Evolutionary conservation across 2,888 invertebrate genomes (phyloP).

Genomic region (Plagiodera versicolora): DNA sequence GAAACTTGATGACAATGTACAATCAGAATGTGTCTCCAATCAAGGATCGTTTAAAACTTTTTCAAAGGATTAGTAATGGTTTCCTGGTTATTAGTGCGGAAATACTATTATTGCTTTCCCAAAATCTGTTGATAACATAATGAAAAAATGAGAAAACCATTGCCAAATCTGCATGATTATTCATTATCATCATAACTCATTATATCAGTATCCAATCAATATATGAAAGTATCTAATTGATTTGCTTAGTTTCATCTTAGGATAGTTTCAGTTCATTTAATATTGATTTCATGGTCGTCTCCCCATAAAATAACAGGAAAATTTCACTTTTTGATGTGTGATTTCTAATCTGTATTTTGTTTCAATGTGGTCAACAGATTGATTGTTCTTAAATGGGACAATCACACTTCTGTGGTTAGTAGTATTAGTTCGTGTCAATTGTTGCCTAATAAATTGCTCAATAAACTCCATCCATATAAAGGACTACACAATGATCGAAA

Average conservation of each 20-base stretch:
- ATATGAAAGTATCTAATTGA: neutral
- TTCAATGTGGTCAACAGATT: neutral
- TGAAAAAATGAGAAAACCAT: no score
- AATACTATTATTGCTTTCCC: no score
- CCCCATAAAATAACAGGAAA: neutral
- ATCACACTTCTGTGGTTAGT: neutral
- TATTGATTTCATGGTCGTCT: slow-evolving; percentile 10
- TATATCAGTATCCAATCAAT: neutral
- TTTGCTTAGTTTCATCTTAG: neutral
- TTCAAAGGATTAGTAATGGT: no score
- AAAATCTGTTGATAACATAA: no score
- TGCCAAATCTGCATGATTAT: neutral
- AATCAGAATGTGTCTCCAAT: no score
- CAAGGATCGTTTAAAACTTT: no score
- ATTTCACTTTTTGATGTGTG: neutral
- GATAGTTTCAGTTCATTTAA: neutral
- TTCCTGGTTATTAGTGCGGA: no score
- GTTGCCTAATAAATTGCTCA: no score
- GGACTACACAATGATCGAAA: no score
- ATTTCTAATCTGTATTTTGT: neutral
- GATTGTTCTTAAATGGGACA: neutral
- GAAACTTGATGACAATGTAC: no score
- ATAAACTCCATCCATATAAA: no score
- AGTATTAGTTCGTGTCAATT: no score
- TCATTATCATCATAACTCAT: slow-evolving; percentile 3